These are phyloP conservation scores for Okapia johnstoni DNA, from an alignment of 2,113 vertebrate genomes.

Conservation along the genomic window DNA sequence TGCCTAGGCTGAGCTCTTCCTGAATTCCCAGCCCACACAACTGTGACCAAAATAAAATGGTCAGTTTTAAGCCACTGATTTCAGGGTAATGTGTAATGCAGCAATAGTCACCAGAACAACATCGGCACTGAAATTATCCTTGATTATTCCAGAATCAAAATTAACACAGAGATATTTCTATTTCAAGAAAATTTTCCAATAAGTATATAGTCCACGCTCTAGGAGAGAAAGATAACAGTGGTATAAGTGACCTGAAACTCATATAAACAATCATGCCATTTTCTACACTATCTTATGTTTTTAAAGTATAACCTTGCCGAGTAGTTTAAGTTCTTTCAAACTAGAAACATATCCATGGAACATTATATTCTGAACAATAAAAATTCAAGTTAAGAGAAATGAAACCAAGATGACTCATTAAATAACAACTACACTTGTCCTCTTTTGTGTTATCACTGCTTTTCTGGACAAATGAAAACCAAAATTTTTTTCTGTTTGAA, in stretches of 20 bases:
- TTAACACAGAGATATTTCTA: background rate
- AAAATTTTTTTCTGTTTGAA: slow-evolving; percentile 66
- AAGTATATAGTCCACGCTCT: background rate
- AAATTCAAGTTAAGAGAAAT: slow-evolving; percentile 18
- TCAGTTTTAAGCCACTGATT: background rate
- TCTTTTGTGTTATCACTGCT: slow-evolving; percentile 57
- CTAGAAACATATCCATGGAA: background rate
- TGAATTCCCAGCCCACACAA: background rate
- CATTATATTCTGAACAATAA: background rate
- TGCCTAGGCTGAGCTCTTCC: background rate
- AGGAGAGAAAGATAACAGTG: background rate
- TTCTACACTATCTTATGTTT: background rate
- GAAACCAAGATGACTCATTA: background rate
- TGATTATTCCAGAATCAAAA: slow-evolving; percentile 15
- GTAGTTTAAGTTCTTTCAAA: background rate
- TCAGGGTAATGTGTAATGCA: background rate
- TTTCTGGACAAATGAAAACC: slow-evolving; percentile 61
- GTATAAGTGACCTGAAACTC: background rate
- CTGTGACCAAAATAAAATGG: background rate
- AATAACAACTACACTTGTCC: slow-evolving; percentile 39
- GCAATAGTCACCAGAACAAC: background rate
- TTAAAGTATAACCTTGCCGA: background rate
- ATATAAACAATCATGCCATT: background rate
- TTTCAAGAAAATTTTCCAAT: background rate
- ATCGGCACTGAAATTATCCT: background rate